Evolutionary conservation across 37 sponge, comb jelly and placozoan species (phyloP).

Genomic region (Geodia barretti): DNA sequence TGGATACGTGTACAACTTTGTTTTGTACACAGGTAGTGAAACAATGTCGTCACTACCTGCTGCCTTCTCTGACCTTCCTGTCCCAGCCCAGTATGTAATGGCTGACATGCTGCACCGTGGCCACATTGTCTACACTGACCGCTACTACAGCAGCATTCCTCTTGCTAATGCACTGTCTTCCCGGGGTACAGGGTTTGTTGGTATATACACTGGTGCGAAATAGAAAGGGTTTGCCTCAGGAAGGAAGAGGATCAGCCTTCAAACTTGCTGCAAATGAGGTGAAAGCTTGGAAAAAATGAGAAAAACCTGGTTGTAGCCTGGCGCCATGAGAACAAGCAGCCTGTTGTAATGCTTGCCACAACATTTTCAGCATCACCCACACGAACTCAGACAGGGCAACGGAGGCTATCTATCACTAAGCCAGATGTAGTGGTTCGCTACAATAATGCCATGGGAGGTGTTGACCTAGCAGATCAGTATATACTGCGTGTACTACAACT

Average conservation of each 20-base stretch:
- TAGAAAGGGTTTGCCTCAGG: background rate
- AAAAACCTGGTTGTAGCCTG: background rate
- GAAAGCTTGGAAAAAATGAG: background rate
- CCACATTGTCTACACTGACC: background rate
- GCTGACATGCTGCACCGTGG: background rate
- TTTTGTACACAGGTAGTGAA: too few relatives aligned
- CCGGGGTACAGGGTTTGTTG: background rate
- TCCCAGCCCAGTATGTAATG: background rate
- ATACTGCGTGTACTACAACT: background rate
- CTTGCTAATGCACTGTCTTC: background rate
- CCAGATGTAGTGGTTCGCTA: slow-evolving; percentile 5
- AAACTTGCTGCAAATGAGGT: background rate
- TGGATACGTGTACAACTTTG: too few relatives aligned
- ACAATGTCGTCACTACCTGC: too few relatives aligned
- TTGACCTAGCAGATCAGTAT: slow-evolving; percentile 17
- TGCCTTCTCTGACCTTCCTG: too few relatives aligned
- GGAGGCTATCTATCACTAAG: background rate
- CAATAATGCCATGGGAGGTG: slow-evolving; percentile 10
- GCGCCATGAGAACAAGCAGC: background rate
- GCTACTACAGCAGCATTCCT: background rate
- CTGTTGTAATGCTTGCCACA: background rate
- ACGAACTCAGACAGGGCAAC: background rate
- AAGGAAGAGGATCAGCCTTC: background rate
- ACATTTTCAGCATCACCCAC: background rate
- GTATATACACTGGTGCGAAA: background rate